Base-by-base conservation (phyloP, 2,888 invertebrate species). In the Chalcosyrphus nemorum region DNA sequence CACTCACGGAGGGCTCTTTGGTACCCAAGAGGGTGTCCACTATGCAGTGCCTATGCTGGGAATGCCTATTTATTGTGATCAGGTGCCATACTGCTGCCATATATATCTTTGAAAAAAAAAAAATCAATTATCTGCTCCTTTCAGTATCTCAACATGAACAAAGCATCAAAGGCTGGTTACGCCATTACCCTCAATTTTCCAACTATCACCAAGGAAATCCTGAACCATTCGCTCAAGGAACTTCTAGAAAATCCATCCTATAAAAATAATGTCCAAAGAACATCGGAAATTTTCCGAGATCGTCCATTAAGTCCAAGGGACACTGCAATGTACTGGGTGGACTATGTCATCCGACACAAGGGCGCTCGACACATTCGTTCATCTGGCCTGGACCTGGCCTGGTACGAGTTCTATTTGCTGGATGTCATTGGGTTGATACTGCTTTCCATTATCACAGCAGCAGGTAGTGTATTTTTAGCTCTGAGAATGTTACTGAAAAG, bases 1-100 rank as follows among this genome's bases (percentile, higher is more conserved):
- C 19, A 91, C 92, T 0, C 92, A 92, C 71, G 92, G 92, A 5
- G 92, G 91, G 0, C 86, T 91, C 0, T 89, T 92, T 41, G 91
- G 92, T 71, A 91, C 90, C 0, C 92, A 92, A 84, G 92, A 92
- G 77, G 91, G 91, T 9, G 89, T 92, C 0, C 88, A 91, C 65
- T 88, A 91, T 81, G 91, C 89, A 1, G 91, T 92, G 1, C 92
- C 92, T 4, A 90, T 92, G 88, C 72, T 92, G 21, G 92, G 92
- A 7, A 90, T 92, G 3, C 92, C 92, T 38, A 87, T 92, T 59
- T 92, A 89, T 80, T 91, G 90, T 13, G 92, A 92, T 86, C 92
- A 92, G 87, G 91, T 89, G 59, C 45, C 27, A 5, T 29, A 29
- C 4, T 65, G 7, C 29, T 29, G 1, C 29, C 5, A 2, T 2